Evolutionary conservation across 2,888 invertebrate species (phyloP), one percentile per base, ranked within the genome.

Genomic region (Xestia sexstrigata): DNA sequence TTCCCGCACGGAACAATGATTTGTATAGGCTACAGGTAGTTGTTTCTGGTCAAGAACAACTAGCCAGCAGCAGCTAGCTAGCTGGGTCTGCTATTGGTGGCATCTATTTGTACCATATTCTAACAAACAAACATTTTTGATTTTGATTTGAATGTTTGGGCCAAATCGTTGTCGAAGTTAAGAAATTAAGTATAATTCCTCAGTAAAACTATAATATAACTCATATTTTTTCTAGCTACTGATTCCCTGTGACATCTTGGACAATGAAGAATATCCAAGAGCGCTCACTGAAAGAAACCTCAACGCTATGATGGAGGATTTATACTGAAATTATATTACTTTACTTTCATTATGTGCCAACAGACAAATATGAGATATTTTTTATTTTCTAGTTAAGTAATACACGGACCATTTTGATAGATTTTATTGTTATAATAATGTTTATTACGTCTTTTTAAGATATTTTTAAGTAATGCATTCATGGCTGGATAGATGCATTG

Each of bases 211-310:
- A 72, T 42, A 11, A 68, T 78, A 42, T 76, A 42, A n/a, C 45
- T 55, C 8, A 15, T 60, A 66, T 79, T 63, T 83, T 90, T 91
- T 55, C 1, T 91, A 96, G 96, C 84, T 96, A 58, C 90, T 95
- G 79, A 89, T 90, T 0, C 95, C 95, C 3, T 96, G 96, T 74
- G 95, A 95, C 74, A 93, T 94, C 82, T 69, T 88, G 0, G 95
- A 95, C 26, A 95, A 95, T 0, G 95, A 95, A 0, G 81, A 85
- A 0, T 93, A 93, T 0, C 90, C 93, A 0, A 95, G 93, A 81
- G 88, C 91, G 49, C 95, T 91, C 87, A 95, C 94, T n/a, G 95
- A 95, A 0, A 93, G 90, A 83, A 93, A 85, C 81, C 93, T 93
- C 66, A 95, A 96, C 58, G 86, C 93, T 0, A 82, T 94, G 0